Evolutionary conservation across 1,140 invertebrate genomes (phyloP).

Genomic region (Babylonia areolata): DNA sequence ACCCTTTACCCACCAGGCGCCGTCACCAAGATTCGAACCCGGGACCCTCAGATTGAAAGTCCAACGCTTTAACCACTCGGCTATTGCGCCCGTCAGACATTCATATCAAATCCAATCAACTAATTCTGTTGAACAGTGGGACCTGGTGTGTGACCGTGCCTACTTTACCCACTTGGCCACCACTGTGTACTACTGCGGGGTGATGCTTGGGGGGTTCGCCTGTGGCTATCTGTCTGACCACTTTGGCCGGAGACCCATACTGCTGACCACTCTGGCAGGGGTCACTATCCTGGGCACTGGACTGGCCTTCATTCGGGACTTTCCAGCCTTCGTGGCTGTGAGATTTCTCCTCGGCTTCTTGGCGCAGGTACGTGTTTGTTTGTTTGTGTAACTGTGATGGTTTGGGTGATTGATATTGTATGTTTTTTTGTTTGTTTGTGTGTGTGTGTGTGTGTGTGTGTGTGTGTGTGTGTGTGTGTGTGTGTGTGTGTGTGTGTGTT

Average conservation of each 20-base stretch:
- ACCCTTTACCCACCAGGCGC: no score
- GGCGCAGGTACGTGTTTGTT: not conserved
- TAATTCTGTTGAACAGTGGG: not conserved
- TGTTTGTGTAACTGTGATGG: no score
- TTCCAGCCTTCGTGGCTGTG: not conserved
- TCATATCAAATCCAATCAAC: no score
- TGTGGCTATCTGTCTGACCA: constrained; percentile 23
- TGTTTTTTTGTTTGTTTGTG: no score
- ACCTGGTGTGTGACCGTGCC: constrained; percentile 29
- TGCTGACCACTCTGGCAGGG: not conserved
- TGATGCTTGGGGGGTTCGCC: constrained; percentile 12
- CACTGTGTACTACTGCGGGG: constrained; percentile 14
- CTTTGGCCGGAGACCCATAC: not conserved
- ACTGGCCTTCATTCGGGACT: constrained; percentile 19
- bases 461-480: no score
- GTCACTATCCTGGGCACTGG: not conserved
- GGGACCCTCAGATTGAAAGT: no score
- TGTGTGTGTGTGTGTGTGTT: no score
- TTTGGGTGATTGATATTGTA: no score
- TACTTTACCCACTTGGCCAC: constrained; percentile 12
- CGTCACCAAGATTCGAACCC: no score
- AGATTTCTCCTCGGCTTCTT: not conserved
- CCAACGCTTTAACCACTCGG: not conserved
- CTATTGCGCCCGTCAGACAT: no score
- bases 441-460: no score